Percentiles rank a stretch among this genome's conserved stretches.
These are phyloP conservation scores for Cryptotermes secundus DNA, from an alignment of 1,140 invertebrate genomes.

Conservation along the genomic window DNA sequence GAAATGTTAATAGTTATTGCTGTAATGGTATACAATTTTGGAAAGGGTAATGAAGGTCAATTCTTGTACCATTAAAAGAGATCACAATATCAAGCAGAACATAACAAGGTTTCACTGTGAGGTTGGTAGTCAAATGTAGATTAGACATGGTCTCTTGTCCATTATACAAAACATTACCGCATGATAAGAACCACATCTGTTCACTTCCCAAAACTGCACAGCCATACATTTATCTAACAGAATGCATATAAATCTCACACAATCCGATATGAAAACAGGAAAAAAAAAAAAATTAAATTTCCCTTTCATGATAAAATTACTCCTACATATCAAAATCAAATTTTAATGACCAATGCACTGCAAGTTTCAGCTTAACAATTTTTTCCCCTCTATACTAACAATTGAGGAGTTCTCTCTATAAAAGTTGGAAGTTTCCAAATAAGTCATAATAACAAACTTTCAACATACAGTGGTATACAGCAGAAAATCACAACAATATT, in stretches of 20 bases:
- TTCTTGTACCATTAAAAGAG: not conserved
- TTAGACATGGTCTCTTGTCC: not conserved
- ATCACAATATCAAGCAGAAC: not conserved
- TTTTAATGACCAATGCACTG: not conserved
- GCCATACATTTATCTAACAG: not conserved
- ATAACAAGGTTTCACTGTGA: constrained; percentile 16
- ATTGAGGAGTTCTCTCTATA: not conserved
- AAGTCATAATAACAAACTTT: not conserved
- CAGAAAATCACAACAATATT: not conserved
- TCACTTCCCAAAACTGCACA: not conserved
- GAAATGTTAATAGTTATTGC: not conserved
- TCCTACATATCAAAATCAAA: not conserved
- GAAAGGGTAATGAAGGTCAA: not conserved
- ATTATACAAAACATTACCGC: not conserved
- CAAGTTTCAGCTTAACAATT: not conserved
- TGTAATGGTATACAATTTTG: not conserved
- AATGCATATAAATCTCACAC: not conserved
- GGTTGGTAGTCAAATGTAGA: not conserved
- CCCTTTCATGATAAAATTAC: not conserved
- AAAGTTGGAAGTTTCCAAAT: not conserved
- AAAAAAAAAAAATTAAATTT: not conserved
- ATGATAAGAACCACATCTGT: not conserved
- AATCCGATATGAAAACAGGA: not conserved
- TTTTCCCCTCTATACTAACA: not conserved
- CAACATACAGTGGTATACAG: not conserved